phyloP scores from a whole-genome alignment of 2,888 invertebrate species.

The Leucophenga maculata region DNA sequence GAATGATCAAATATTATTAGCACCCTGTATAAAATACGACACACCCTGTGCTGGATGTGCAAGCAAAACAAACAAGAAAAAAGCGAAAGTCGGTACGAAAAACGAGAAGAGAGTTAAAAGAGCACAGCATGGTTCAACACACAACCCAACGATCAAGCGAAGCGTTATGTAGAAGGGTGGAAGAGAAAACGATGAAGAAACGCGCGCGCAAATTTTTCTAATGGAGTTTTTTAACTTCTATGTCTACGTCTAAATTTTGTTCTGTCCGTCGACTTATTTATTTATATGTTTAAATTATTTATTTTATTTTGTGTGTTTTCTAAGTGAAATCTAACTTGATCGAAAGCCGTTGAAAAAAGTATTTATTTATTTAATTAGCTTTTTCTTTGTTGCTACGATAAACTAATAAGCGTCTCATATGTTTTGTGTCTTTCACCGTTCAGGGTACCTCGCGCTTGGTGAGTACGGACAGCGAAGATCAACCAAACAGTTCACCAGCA shows the following conservation, averaged over 20 bases:
- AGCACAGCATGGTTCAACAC: no score
- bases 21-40: neutral
- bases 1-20: neutral
- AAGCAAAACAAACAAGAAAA: conserved; percentile 12
- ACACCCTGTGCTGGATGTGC: conserved; percentile 12
- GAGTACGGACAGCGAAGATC: conserved; percentile 77
- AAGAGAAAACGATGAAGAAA: conserved; percentile 8
- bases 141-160: no score
- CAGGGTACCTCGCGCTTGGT: conserved; percentile 78
- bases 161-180: neutral
- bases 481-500: conserved; percentile 69
- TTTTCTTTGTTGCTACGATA: conserved; percentile 2
- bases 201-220: neutral
- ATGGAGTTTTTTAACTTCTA: no score
- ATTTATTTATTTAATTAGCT: conserved; percentile 7
- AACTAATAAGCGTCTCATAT: conserved; percentile 28
- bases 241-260: no score
- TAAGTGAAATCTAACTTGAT: neutral
- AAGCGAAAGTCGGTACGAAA: neutral
- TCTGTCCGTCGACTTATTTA: no score
- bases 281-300: no score
- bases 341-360: neutral
- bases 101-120: no score
- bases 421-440: neutral
- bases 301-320: neutral